Base-by-base conservation (phyloP, 2,888 invertebrate species). In the Hypsopygia costalis region DNA sequence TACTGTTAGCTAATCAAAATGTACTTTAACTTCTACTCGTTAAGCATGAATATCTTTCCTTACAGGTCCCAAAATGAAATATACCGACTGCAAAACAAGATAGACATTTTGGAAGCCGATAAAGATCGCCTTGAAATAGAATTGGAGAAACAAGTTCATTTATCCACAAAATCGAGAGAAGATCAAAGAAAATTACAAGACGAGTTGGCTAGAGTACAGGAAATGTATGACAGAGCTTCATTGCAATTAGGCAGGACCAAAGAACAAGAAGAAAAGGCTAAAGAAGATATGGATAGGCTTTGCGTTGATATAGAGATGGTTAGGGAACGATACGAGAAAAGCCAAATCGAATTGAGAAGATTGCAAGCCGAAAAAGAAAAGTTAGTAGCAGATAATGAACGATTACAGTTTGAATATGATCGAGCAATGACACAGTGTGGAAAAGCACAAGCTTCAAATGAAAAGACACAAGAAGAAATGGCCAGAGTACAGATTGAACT, bases 201-300 rank as follows among this genome's bases (percentile, higher is more conserved):
- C 55, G 97, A 97, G 72, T 88, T 95, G 52, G 92, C 94, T 36
- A 92, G 95, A 46, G 81, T 96, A 39, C 96, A 97, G 74, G 97
- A 97, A 83, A 92, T 96, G 89, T 97, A 96, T 69, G 97, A 97
- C 61, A 91, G 97, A 49, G 94, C 96, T 9, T 93, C 95, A 7
- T 88, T 97, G 56, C 97, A 97, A 72, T 87, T 97, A 16, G 93
- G 93, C 42, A 92, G 97, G 55, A 93, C 95, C 38, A 97, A 97
- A 76, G 97, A 97, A 77, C 92, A 93, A 58, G 97, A 97, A 83
- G 97, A 97, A 56, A 97, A 97, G 71, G 94, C 95, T 20, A 96
- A 97, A 62, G 95, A 95, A 67, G 95, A 95, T 55, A 89, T 95
- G 67, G 95, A 95, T 59, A 90, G 94, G 55, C 71, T 94, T 54